phyloP scores from a whole-genome alignment of 2,797 vertebrate species.

The Chloroceryle amazona region DNA sequence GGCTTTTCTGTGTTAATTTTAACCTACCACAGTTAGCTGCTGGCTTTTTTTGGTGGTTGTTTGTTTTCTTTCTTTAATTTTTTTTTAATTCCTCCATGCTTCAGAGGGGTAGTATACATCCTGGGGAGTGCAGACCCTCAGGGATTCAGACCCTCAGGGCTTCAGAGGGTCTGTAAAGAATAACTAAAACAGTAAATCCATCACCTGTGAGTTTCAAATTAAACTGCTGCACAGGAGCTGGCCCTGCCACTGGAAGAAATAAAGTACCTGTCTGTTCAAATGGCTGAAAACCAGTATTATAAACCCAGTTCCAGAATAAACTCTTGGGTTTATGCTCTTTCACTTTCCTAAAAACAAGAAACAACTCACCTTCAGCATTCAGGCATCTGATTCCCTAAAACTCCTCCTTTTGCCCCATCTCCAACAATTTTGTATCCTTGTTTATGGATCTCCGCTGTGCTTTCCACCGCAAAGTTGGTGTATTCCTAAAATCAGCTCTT shows the following conservation, averaged over 20 bases:
- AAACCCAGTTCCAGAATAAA: slow-evolving; percentile 20
- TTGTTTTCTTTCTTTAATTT: not conserved
- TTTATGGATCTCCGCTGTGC: not conserved
- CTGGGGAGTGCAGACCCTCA: not conserved
- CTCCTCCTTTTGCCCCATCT: not conserved
- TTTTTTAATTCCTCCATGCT: not conserved
- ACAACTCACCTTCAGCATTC: not conserved
- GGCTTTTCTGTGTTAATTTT: not conserved
- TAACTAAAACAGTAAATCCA: not conserved
- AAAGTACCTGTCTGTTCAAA: not conserved
- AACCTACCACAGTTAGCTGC: not conserved
- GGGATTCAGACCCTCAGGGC: no score
- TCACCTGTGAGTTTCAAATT: not conserved
- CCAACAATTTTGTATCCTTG: not conserved
- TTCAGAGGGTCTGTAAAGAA: not conserved
- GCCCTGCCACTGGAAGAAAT: not conserved
- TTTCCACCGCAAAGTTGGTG: fast-evolving
- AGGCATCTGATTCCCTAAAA: not conserved
- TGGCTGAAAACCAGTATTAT: not conserved
- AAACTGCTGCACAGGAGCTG: not conserved
- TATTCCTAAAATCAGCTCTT: not conserved
- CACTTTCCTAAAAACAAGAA: not conserved
- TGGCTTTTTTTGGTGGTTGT: no score
- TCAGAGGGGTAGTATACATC: not conserved
- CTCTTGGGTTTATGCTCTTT: not conserved